Base-by-base conservation (phyloP, 2,888 invertebrate genomes). In the Thereva unica region DNA sequence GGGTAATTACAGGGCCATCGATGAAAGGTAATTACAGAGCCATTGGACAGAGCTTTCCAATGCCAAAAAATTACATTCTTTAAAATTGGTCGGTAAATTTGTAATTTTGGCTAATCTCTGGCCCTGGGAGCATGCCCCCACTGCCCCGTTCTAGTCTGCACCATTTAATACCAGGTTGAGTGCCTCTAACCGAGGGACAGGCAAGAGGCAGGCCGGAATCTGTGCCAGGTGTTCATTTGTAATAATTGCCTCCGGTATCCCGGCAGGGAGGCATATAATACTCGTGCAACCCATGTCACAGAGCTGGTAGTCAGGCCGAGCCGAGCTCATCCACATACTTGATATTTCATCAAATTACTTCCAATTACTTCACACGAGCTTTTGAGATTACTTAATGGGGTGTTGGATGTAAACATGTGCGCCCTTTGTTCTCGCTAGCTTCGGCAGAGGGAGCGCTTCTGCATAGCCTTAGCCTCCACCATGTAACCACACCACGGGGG, bases 301-400 rank as follows among this genome's bases (percentile, higher is more conserved):
- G 35, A 61, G 61, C 41, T 61, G 61, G 23, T 49, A 61, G 47
- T 50, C 50, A 50, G 50, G 35, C 50, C 50, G 34, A 35, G 50
- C 40, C 49, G 34, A 6, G 2, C 40, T 41, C 56, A 37, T 61
- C 50, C 61, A 50, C 61, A 61, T 61, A 61, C 61, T 61, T 50
- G 50, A 49, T 50, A 61, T 61, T 61, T 50, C 61, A 61, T 61
- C 61, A 61, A 61, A 61, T 61, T 61, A 61, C 61, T 61, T 61
- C 49, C 61, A 61, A 61, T 61, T 61, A 61, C 61, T 61, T 61
- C 61, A 49, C 50, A 61, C 61, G 41, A 61, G 50, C 50, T 50
- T 50, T 50, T 61, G 50, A 61, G 61, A 61, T 61, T 61, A 61
- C 61, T 61, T 61, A 61, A 61, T 61, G 61, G 50, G 23, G 23